Evolutionary conservation across 1,140 invertebrate genomes (phyloP).

Genomic region (Matsumurasca onukii): DNA sequence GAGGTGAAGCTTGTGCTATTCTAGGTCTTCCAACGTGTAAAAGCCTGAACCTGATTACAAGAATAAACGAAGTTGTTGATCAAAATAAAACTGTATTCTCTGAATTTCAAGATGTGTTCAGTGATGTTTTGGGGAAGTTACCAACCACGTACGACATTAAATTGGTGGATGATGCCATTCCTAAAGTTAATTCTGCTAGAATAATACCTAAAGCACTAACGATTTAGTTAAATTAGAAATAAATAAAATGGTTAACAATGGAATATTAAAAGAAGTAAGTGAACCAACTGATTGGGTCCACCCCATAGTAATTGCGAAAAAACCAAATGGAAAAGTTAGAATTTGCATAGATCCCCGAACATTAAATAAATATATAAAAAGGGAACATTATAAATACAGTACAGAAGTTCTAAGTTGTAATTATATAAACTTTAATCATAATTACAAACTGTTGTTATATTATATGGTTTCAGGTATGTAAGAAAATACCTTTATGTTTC

Average conservation of each 20-base stretch:
- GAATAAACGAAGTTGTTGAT: background rate
- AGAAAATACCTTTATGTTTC: too few species aligned
- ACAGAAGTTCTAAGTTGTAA: too few species aligned
- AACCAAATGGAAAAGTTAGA: background rate
- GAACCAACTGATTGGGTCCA: background rate
- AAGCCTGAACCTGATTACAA: too few species aligned
- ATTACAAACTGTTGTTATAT: too few species aligned
- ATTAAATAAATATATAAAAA: background rate
- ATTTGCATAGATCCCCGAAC: too few species aligned
- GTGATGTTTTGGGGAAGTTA: background rate
- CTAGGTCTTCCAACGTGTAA: background rate
- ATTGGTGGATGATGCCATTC: background rate
- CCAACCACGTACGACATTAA: background rate
- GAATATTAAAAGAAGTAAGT: too few species aligned
- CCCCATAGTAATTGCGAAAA: too few species aligned
- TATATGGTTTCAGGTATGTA: too few species aligned
- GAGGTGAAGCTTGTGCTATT: background rate
- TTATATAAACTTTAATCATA: too few species aligned
- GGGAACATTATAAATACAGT: background rate
- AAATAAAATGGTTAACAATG: too few species aligned
- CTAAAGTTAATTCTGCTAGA: background rate
- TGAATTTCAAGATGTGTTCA: too few species aligned
- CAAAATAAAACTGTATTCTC: background rate
- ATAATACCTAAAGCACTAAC: background rate
- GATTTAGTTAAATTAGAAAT: too few species aligned